Conservation (phyloP, 2,113 vertebrate genomes). For the Stictonetta naevosa region DNA sequence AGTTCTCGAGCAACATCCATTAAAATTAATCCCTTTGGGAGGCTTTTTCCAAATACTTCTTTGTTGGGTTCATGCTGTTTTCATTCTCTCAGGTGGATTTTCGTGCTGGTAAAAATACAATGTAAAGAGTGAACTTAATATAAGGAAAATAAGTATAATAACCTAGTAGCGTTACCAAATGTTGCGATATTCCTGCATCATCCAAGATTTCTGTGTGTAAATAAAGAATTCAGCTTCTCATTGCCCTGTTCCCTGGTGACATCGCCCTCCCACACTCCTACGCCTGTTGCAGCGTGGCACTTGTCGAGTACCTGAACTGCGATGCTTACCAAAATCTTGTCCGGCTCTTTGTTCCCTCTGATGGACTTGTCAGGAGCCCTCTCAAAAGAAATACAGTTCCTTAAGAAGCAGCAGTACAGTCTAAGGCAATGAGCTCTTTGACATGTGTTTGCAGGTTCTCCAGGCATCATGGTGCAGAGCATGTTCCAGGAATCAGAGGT, state of each 20-base stretch:
- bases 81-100: background rate
- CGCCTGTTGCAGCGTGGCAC: background rate
- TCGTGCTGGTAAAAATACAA: background rate
- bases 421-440: accelerated
- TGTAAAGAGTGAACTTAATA: background rate
- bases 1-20: background rate
- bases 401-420: accelerated
- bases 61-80: background rate
- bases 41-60: background rate
- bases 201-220: background rate
- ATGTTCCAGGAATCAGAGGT: background rate
- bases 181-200: accelerated
- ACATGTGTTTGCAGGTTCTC: accelerated
- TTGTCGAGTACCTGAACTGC: background rate
- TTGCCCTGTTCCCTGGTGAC: background rate
- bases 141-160: background rate
- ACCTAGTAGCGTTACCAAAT: background rate
- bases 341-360: background rate
- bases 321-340: background rate
- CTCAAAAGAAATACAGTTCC: accelerated
- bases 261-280: background rate
- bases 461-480: accelerated
- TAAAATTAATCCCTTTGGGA: background rate
- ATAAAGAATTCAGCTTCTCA: background rate
- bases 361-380: accelerated